Conservation (phyloP, 2,113 vertebrate genomes). For the Canis aureus region DNA sequence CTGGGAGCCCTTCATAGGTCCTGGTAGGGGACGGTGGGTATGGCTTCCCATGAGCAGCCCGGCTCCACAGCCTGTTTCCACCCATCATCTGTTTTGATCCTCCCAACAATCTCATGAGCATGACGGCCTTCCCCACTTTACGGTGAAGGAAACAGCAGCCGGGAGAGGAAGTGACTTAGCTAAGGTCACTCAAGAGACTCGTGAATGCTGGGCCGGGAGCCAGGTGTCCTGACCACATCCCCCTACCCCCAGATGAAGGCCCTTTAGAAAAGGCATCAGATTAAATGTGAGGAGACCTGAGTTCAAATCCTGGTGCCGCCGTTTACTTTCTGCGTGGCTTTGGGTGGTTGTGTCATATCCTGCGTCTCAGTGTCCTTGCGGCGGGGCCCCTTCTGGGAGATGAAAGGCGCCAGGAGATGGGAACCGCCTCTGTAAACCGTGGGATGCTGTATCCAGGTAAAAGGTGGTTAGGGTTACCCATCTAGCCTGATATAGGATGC, state of each 20-base stretch:
- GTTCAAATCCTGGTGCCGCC: slow-evolving; percentile 17
- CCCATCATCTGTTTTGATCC: neutral
- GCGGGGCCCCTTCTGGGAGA: neutral
- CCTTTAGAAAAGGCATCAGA: neutral
- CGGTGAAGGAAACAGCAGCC: neutral
- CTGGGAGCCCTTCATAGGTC: neutral
- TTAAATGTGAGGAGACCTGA: neutral
- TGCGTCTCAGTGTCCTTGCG: neutral
- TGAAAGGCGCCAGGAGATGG: neutral
- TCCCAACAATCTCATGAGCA: neutral
- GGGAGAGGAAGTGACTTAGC: slow-evolving; percentile 14
- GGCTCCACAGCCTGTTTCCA: too few species aligned
- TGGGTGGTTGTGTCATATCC: neutral
- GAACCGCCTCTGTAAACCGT: slow-evolving; percentile 30
- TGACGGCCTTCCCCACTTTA: neutral
- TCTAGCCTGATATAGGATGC: neutral
- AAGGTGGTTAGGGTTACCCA: neutral
- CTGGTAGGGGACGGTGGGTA: neutral
- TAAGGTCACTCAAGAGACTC: slow-evolving; percentile 40
- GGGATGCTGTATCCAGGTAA: neutral
- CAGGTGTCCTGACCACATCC: neutral
- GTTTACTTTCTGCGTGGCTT: neutral
- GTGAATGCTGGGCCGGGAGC: neutral
- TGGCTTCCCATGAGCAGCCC: neutral
- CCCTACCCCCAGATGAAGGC: neutral